A percentile compares a stretch with the other conserved stretches of the same genome.
Evolutionary conservation across 2,888 invertebrate species (phyloP).

Genomic region (Podotricha telesiphe): DNA sequence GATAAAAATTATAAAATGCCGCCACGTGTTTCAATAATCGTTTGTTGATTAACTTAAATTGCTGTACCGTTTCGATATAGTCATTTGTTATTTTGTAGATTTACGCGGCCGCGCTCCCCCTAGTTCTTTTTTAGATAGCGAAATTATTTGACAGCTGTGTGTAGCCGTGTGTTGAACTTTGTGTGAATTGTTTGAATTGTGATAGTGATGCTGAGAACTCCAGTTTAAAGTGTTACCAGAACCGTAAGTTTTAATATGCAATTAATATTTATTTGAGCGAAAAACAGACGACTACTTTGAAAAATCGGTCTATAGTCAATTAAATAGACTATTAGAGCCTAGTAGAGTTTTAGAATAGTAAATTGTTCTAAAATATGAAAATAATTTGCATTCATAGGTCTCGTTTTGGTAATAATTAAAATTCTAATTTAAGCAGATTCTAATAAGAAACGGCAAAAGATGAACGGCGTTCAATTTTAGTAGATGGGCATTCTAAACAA

Average conservation of each 20-base stretch:
- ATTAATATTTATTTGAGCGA: neutral
- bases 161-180: conserved; percentile 60
- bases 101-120: conserved; percentile 29
- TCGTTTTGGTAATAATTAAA: neutral
- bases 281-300: neutral
- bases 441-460: conserved; percentile 8
- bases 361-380: neutral
- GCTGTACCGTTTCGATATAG: conserved; percentile 66
- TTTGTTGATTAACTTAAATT: conserved; percentile 70
- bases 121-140: conserved; percentile 26
- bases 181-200: conserved; percentile 58
- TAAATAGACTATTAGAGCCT: neutral
- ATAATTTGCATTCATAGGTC: neutral
- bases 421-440: conserved; percentile 5
- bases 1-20: conserved; percentile 58
- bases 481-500: no score
- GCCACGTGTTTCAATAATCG: conserved; percentile 73
- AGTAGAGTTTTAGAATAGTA: neutral
- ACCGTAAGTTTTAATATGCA: conserved; percentile 64
- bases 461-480: neutral
- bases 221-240: conserved; percentile 56
- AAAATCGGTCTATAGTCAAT: neutral
- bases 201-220: conserved; percentile 74
- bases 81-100: conserved; percentile 50
- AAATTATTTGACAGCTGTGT: conserved; percentile 35